A percentile compares a stretch with the other conserved stretches of the same genome.
Conservation (phyloP, 2,113 vertebrate genomes). For the Eurypyga helias region DNA sequence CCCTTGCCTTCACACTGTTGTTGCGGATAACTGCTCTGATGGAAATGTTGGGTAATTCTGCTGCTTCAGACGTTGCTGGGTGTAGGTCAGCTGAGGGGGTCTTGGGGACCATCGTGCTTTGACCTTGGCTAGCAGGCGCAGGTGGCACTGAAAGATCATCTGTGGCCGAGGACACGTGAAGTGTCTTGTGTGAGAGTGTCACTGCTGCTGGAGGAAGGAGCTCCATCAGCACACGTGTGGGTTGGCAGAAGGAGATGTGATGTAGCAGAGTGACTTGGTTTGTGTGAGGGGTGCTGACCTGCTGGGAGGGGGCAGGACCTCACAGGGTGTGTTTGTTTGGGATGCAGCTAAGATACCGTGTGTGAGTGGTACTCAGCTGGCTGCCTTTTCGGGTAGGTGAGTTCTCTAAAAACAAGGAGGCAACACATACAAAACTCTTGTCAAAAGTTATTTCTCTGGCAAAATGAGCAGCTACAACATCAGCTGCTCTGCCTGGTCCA, state of each 20-base stretch:
- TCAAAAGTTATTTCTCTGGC: neutral
- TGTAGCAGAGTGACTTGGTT: neutral
- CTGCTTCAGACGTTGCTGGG: neutral
- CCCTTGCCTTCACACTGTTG: too few species aligned
- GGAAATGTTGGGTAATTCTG: neutral
- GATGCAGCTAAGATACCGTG: neutral
- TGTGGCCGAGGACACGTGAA: neutral
- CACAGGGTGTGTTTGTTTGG: fast-evolving
- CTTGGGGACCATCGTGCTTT: neutral
- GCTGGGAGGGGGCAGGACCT: neutral
- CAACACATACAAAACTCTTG: neutral
- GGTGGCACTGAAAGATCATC: neutral
- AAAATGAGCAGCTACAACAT: neutral
- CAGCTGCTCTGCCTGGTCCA: neutral
- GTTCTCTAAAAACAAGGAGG: neutral
- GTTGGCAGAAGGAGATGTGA: neutral
- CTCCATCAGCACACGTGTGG: fast-evolving
- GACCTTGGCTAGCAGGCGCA: neutral
- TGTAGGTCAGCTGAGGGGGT: neutral
- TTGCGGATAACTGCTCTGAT: fast-evolving
- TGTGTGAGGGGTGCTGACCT: neutral
- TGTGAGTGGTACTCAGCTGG: neutral
- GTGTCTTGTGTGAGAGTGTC: neutral
- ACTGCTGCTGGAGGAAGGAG: neutral
- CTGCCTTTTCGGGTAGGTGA: neutral